Evolutionary conservation across 2,888 invertebrate genomes (phyloP), one percentile per base, ranked within the genome.

Genomic region (Tiliacea citrago): DNA sequence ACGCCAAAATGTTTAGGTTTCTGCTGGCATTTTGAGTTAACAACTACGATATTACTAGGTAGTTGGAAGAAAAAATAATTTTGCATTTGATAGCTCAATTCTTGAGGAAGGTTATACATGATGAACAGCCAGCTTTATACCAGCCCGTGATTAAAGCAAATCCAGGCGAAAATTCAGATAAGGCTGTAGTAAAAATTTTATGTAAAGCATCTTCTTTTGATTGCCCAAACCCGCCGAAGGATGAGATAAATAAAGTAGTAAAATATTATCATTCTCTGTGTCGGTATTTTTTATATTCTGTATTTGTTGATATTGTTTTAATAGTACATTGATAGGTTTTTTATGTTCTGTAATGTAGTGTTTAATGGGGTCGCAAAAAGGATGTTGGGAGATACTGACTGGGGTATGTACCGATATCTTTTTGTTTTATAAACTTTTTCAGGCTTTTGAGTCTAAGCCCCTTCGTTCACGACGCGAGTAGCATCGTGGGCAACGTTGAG

Each of bases 111-210:
- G 39, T 39, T 39, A 39, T 39, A 39, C 1, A 29, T 29, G 58
- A 51, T 90, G 88, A 86, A 89, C 68, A 89, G 84, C 76, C 68
- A 35, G 88, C 91, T 77, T 92, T 89, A 90, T 76, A 53, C 79
- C 74, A 82, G 74, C 88, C 89, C 75, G 75, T 77, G 82, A 79
- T 85, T 73, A 88, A 89, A 88, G 95, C 95, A 92, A 95, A 95
- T 94, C 92, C 92, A 90, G 90, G 96, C 96, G 88, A 96, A 96
- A 94, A 93, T 94, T 92, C 53, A 95, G 95, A 96, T 96, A 94
- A 94, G 93, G 88, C 86, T 85, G 93, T 91, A 93, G 91, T 96
- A 93, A 96, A 95, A 89, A 82, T 53, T 94, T 94, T 90, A 94
- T 92, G 91, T 90, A 75, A 61, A 73, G 87, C 87, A 85, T 81